A percentile compares a stretch with the other conserved stretches of the same genome.
phyloP scores from a whole-genome alignment of 1,140 invertebrate species.

The Tetramorium simillimum region DNA sequence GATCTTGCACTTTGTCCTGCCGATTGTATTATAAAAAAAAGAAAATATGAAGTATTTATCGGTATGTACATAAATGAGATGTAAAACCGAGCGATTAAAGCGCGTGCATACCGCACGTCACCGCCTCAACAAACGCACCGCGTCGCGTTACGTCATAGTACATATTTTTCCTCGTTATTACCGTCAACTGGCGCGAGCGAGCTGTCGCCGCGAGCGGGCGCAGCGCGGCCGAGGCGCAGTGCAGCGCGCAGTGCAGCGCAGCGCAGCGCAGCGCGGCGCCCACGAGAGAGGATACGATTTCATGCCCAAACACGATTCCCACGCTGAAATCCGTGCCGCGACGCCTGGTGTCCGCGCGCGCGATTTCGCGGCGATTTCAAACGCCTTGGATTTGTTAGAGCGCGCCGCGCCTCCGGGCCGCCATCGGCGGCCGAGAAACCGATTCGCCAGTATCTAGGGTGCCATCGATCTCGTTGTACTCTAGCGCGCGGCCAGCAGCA shows the following conservation, averaged over 20 bases:
- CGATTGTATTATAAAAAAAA: neutral
- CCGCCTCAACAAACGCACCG: conserved; percentile 12
- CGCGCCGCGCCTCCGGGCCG: neutral
- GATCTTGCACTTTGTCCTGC: neutral
- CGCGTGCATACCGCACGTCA: neutral
- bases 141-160: conserved; percentile 28
- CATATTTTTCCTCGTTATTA: conserved; percentile 44
- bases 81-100: neutral
- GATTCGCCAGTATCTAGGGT: conserved; percentile 38
- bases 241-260: neutral
- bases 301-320: conserved; percentile 43
- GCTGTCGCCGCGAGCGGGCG: conserved; percentile 33
- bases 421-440: conserved; percentile 26
- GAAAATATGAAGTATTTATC: neutral
- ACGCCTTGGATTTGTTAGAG: conserved; percentile 1
- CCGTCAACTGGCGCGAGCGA: conserved; percentile 36
- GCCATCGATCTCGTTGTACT: conserved; percentile 35
- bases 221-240: neutral
- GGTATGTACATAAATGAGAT: neutral
- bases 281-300: conserved; percentile 11
- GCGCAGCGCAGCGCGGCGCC: neutral
- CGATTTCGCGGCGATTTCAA: conserved; percentile 10
- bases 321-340: conserved; percentile 16
- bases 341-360: neutral
- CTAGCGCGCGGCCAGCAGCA: neutral